phyloP scores from a whole-genome alignment of 2,888 invertebrate species.

The Hetaerina titia region DNA sequence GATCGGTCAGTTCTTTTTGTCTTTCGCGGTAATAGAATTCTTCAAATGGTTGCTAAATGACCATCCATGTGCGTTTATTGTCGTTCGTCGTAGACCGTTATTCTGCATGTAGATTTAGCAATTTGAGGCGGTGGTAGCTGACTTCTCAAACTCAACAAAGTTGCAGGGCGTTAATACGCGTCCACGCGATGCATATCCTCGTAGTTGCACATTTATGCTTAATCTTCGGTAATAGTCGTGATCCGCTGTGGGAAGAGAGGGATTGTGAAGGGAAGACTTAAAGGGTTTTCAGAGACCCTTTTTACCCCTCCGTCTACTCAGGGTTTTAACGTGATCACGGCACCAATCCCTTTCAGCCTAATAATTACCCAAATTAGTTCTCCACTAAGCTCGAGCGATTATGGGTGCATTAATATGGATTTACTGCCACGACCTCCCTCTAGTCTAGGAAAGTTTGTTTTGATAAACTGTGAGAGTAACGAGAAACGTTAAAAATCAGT shows the following conservation, averaged over 20 bases:
- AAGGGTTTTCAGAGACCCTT: background rate
- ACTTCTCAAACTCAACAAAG: no score
- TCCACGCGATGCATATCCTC: background rate
- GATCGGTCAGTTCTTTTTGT: no score
- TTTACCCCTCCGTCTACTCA: background rate
- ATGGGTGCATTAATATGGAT: background rate
- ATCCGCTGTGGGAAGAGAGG: background rate
- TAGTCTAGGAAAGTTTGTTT: background rate
- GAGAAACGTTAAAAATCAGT: background rate
- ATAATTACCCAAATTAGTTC: slow-evolving; percentile 15
- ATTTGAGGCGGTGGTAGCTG: no score
- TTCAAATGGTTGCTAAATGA: no score
- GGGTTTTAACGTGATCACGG: background rate
- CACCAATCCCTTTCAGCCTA: background rate
- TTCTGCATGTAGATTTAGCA: no score
- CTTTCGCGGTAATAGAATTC: no score
- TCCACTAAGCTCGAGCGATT: background rate
- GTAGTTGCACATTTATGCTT: background rate
- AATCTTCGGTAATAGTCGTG: background rate
- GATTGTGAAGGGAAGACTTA: background rate
- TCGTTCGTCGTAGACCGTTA: no score
- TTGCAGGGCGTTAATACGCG: background rate
- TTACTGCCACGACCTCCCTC: background rate
- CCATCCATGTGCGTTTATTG: no score
- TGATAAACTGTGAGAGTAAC: background rate